Conservation (phyloP, 2,888 invertebrate species). For the Dilophus febrilis region DNA sequence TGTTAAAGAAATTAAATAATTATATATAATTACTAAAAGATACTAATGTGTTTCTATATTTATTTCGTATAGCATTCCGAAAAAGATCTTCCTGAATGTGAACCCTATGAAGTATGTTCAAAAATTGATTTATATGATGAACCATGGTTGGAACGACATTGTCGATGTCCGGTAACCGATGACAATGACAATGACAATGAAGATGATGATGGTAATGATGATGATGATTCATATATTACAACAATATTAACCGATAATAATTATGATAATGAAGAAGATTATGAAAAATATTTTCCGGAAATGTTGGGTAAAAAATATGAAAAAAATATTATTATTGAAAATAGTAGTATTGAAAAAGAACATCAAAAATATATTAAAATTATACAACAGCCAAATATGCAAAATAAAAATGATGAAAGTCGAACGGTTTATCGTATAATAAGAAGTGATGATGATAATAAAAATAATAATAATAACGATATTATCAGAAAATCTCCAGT, state of each 20-base stretch:
- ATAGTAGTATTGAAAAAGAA: too few species aligned
- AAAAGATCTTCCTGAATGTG: conserved; percentile 62
- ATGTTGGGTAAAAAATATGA: too few species aligned
- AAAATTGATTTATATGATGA: conserved; percentile 73
- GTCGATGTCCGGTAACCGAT: conserved; percentile 54
- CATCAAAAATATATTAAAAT: too few species aligned
- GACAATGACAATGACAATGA: too few species aligned
- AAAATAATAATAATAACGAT: conserved; percentile 17
- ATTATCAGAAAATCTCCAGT: too few species aligned
- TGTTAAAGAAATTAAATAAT: too few species aligned
- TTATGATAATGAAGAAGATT: neutral
- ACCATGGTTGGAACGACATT: conserved; percentile 78
- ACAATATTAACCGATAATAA: neutral
- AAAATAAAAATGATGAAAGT: neutral
- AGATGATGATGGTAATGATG: too few species aligned
- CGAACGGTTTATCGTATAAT: neutral
- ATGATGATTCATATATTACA: neutral
- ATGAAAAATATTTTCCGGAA: neutral
- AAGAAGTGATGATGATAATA: neutral
- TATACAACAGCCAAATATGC: too few species aligned
- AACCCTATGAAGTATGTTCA: conserved; percentile 64
- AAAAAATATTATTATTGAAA: too few species aligned
- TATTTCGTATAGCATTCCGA: conserved; percentile 71
- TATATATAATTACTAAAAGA: too few species aligned
- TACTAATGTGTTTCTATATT: conserved; percentile 22